phyloP scores from a whole-genome alignment of 2,888 invertebrate genomes.

The Lasioglossum leucozonium region DNA sequence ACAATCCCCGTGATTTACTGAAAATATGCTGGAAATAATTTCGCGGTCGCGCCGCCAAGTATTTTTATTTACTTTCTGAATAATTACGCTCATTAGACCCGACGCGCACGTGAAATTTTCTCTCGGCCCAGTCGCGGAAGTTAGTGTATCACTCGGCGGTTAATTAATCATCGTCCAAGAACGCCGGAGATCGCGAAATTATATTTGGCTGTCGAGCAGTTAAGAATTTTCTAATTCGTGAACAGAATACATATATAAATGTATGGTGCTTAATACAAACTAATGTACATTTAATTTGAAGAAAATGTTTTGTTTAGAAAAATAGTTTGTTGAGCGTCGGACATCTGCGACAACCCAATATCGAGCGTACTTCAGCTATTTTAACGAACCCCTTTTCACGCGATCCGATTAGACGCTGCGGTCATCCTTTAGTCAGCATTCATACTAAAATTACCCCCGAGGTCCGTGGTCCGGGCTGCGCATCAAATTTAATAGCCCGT shows the following conservation, averaged over 20 bases:
- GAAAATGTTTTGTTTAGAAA: too few species aligned
- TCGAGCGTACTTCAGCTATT: background rate
- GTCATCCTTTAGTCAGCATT: conserved; percentile 27
- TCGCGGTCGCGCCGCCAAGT: background rate
- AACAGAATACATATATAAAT: too few species aligned
- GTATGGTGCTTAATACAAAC: too few species aligned
- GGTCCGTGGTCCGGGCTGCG: background rate
- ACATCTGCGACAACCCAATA: too few species aligned
- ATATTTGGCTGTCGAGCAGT: background rate
- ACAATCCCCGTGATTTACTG: background rate
- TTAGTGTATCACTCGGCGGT: background rate
- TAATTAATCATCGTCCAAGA: background rate
- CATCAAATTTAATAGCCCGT: conserved; percentile 39
- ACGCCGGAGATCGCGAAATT: background rate
- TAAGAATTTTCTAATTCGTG: too few species aligned
- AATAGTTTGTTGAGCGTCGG: too few species aligned
- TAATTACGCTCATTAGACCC: background rate
- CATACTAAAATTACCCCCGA: conserved; percentile 35
- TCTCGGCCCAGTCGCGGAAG: background rate
- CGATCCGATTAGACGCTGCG: background rate
- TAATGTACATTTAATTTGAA: too few species aligned
- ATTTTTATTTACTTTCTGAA: background rate
- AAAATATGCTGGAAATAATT: background rate
- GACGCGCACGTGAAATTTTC: background rate
- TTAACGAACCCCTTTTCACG: background rate